Percentiles rank a stretch among this genome's conserved stretches.
Conservation (phyloP, 2,797 vertebrate species). For the Enteromius radiatus region DNA sequence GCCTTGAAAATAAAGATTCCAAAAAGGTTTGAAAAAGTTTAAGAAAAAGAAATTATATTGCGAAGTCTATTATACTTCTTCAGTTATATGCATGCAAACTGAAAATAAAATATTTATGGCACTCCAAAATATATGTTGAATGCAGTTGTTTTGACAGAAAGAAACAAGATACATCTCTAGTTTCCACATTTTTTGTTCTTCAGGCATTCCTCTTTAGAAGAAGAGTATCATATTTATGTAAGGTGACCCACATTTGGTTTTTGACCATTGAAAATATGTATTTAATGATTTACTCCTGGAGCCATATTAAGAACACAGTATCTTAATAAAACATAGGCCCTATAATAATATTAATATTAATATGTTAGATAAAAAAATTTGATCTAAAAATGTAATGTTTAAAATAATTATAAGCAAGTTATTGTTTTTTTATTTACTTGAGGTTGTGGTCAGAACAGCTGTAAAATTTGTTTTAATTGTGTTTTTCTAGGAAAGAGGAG, state of each 20-base stretch:
- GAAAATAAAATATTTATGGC: background rate
- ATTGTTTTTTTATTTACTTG: background rate
- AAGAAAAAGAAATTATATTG: background rate
- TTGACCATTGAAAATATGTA: background rate
- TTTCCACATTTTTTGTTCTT: background rate
- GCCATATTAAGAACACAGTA: background rate
- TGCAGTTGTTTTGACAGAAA: background rate
- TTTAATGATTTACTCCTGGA: no score
- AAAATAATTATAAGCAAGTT: background rate
- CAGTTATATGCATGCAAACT: background rate
- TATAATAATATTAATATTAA: no score
- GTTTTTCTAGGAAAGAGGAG: constrained; percentile 68
- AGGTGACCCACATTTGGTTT: background rate
- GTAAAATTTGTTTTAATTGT: background rate
- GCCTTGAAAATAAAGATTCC: background rate
- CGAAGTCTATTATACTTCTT: background rate
- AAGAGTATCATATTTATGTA: background rate
- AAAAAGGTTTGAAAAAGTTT: background rate
- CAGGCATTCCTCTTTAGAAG: background rate
- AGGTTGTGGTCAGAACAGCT: background rate
- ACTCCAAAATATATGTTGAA: background rate
- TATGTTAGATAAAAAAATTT: no score
- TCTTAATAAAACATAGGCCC: background rate
- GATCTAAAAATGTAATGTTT: background rate
- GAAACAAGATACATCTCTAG: background rate